These are phyloP conservation scores for Hippopotamus amphibius DNA, from an alignment of 2,113 vertebrate species.

Conservation along the genomic window DNA sequence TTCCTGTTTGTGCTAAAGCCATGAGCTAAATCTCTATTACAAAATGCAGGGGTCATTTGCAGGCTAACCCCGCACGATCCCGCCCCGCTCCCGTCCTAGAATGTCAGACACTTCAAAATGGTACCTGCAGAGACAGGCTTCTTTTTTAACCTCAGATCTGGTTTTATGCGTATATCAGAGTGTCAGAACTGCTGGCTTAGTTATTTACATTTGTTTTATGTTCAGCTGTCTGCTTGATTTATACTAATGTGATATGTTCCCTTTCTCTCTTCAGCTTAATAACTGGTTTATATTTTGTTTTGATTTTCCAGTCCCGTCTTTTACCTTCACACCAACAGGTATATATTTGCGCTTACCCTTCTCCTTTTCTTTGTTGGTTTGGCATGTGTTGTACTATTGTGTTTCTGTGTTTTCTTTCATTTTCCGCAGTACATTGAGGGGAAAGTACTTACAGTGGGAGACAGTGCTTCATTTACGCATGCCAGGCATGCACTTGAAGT, in stretches of 20 bases:
- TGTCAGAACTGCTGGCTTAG: slow-evolving; percentile 83
- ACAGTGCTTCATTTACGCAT: background rate
- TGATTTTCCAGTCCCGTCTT: slow-evolving; percentile 97
- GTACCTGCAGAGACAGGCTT: slow-evolving; percentile 71
- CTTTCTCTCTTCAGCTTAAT: slow-evolving; percentile 92
- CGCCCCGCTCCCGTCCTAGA: background rate
- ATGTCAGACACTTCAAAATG: slow-evolving; percentile 59
- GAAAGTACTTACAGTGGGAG: background rate
- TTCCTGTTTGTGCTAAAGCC: slow-evolving; percentile 79
- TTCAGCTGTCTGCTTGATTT: slow-evolving; percentile 89
- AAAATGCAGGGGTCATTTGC: slow-evolving; percentile 75
- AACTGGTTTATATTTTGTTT: slow-evolving; percentile 91
- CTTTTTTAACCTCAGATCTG: slow-evolving; percentile 75
- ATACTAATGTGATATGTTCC: slow-evolving; percentile 91
- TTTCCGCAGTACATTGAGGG: slow-evolving; percentile 42
- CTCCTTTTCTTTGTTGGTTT: slow-evolving; percentile 81
- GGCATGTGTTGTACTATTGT: slow-evolving; percentile 86
- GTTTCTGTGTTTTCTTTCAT: slow-evolving; percentile 79
- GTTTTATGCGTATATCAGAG: slow-evolving; percentile 80
- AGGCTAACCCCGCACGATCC: slow-evolving; percentile 70
- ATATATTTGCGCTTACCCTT: slow-evolving; percentile 90
- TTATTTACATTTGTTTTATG: slow-evolving; percentile 87
- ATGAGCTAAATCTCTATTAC: slow-evolving; percentile 66
- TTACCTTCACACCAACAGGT: slow-evolving; percentile 99
- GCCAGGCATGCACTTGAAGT: slow-evolving; percentile 45